phyloP scores from a whole-genome alignment of 2,113 vertebrate genomes.

The Mohoua ochrocephala region DNA sequence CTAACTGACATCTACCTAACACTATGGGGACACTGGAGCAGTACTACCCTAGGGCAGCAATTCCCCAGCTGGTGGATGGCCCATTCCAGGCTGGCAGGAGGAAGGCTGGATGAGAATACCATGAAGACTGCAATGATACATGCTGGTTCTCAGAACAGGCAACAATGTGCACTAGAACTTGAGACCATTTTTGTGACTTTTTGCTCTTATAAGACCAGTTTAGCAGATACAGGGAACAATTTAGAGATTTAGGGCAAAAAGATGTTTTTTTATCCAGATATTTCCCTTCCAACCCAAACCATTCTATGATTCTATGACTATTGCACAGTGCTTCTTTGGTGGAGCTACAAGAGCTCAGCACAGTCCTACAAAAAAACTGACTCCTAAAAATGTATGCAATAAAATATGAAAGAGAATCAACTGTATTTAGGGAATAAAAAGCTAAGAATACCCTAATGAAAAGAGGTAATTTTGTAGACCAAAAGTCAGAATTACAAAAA shows the following conservation, averaged over 20 bases:
- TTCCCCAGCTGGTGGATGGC: neutral
- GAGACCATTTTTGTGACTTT: neutral
- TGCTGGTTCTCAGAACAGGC: neutral
- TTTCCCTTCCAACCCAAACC: neutral
- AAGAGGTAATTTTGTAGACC: neutral
- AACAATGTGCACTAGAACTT: neutral
- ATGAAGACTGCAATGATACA: neutral
- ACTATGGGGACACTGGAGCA: neutral
- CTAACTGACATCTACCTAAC: neutral
- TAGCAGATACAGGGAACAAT: neutral
- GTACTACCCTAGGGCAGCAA: neutral
- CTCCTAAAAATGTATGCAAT: neutral
- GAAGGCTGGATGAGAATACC: neutral
- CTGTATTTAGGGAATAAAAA: neutral
- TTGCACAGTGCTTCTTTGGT: neutral
- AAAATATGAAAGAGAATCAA: neutral
- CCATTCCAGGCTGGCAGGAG: neutral
- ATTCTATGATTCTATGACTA: neutral
- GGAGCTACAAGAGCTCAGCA: neutral
- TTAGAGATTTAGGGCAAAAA: neutral
- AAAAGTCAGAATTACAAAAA: neutral
- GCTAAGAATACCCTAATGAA: neutral
- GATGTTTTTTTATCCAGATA: neutral
- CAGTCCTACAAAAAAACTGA: neutral
- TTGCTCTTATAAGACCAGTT: neutral